Base-by-base conservation (phyloP, 2,113 vertebrate genomes). In the Sander lucioperca region DNA sequence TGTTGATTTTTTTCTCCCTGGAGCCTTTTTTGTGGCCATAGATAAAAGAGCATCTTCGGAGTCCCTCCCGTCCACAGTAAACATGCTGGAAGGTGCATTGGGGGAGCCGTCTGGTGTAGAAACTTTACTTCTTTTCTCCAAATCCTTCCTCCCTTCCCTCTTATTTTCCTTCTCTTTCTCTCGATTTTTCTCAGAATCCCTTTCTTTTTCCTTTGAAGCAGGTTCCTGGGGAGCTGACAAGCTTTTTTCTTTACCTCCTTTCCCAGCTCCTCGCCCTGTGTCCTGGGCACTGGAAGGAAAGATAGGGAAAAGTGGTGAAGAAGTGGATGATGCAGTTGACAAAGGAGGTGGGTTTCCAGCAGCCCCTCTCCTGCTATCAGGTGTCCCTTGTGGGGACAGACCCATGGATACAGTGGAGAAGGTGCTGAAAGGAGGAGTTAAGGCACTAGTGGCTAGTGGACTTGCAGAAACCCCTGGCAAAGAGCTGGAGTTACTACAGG, bases 381-480 rank as follows among this genome's bases (percentile, higher is more conserved):
- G 74, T 79, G 92, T 86, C 79, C 91, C 94, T 66, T 95, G 95
- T 53, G 90, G 87, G 30, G 88, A 63, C 39, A 94, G 79, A 73
- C 86, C 84, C 77, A 92, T 83, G 15, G 93, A 81, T 82, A 89
- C 83, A 2, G 91, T 85, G 6, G 95, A 88, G 86, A 96, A 95
- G 88, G 91, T 80, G 88, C 92, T 94, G 89, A 95, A 96, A 79
- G 91, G 19, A 80, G 97, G 94, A 84, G 96, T 97, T 99, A 99
- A 99, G 98, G 98, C 98, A 99, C 97, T 98, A 94, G 97, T 93
- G 96, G 97, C 95, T 76, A 97, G 95, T 93, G 97, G 95, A 94
- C 95, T 96, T 91, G 96, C 95, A 88, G 97, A 96, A 88, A 97
- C 96, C 92, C 96, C 97, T 43, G 96, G 92, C 81, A 99, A 90